These are phyloP conservation scores for Drosophila melanosoma DNA, from an alignment of 2,888 invertebrate species.

Conservation along the genomic window DNA sequence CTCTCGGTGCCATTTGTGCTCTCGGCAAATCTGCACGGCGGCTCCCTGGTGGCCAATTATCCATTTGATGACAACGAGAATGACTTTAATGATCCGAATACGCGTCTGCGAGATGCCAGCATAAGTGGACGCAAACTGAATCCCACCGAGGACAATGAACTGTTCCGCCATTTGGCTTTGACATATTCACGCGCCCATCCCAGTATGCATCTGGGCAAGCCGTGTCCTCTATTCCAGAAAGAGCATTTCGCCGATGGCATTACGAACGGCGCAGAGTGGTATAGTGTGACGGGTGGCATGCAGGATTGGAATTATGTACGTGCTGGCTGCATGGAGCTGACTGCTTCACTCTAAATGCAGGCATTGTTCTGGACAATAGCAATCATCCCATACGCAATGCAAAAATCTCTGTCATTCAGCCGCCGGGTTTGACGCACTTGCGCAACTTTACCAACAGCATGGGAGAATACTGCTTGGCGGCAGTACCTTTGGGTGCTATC, in stretches of 20 bases:
- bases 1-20: conserved; percentile 93
- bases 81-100: conserved; percentile 76
- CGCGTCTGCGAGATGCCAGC: conserved; percentile 64
- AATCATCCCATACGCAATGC: conserved; percentile 87
- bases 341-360: conserved; percentile 85
- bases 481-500: conserved; percentile 84
- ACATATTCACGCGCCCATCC: conserved; percentile 93
- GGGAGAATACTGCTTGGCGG: conserved; percentile 77
- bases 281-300: conserved; percentile 97
- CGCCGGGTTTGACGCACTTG: conserved; percentile 80
- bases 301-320: conserved; percentile 99
- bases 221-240: conserved; percentile 88
- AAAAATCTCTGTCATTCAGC: conserved; percentile 85
- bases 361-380: conserved; percentile 87
- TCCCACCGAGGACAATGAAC: conserved; percentile 91
- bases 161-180: conserved; percentile 92
- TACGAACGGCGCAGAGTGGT: conserved; percentile 98
- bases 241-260: conserved; percentile 95
- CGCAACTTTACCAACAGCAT: conserved; percentile 80
- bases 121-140: conserved; percentile 84
- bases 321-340: conserved; percentile 97
- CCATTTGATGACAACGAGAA: conserved; percentile 91
- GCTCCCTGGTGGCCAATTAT: conserved; percentile 98
- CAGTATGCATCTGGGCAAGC: conserved; percentile 93
- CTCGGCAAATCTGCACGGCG: conserved; percentile 97